Percentiles rank a stretch among this genome's conserved stretches.
Evolutionary conservation across 2,113 vertebrate genomes (phyloP).

Genomic region (Empidonax alnorum): DNA sequence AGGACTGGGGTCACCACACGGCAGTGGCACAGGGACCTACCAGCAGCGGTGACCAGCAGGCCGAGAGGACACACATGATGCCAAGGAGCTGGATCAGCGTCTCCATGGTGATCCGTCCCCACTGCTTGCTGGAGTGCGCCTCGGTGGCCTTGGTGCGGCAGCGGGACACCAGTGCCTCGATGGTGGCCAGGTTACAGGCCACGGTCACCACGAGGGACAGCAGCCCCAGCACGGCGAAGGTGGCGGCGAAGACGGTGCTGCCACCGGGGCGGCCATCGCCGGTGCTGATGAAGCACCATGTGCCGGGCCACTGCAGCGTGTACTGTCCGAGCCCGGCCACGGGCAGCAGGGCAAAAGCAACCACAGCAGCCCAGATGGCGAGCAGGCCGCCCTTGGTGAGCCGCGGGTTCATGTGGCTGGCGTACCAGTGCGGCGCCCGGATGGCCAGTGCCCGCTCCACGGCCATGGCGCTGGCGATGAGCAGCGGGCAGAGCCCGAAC

Average conservation of each 20-base stretch:
- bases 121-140: slow-evolving; percentile 81
- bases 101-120: slow-evolving; percentile 92
- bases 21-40: slow-evolving; percentile 72
- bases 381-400: slow-evolving; percentile 80
- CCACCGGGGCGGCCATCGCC: slow-evolving; percentile 75
- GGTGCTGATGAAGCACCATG: slow-evolving; percentile 94
- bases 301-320: slow-evolving; percentile 92
- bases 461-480: slow-evolving; percentile 93
- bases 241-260: slow-evolving; percentile 85
- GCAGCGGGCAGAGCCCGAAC: slow-evolving; percentile 92
- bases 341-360: slow-evolving; percentile 88
- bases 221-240: slow-evolving; percentile 88
- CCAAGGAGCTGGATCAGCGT: slow-evolving; percentile 92
- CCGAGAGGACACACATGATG: slow-evolving; percentile 92
- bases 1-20: accelerated
- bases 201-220: slow-evolving; percentile 85
- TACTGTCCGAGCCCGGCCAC: slow-evolving; percentile 86
- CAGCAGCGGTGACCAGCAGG: slow-evolving; percentile 95
- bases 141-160: slow-evolving; percentile 79
- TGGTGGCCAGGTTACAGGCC: slow-evolving; percentile 90
- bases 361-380: slow-evolving; percentile 80
- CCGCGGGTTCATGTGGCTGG: slow-evolving; percentile 87
- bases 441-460: slow-evolving; percentile 90
- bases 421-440: slow-evolving; percentile 92
- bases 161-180: slow-evolving; percentile 84